A percentile compares a stretch with the other conserved stretches of the same genome.
phyloP scores from a whole-genome alignment of 2,888 invertebrate species.

The Selenia dentaria region DNA sequence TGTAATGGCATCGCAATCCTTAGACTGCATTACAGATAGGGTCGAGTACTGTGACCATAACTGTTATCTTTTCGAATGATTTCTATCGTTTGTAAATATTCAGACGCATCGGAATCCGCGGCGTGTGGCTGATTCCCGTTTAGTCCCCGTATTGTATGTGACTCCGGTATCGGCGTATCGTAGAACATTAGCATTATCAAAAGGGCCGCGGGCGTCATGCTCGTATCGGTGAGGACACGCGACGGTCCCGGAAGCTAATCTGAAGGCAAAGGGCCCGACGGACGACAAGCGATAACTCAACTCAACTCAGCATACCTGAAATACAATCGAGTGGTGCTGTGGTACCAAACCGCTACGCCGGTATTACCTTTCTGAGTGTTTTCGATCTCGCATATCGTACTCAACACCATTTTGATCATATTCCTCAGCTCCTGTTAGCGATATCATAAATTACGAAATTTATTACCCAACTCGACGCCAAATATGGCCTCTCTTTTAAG shows the following conservation, averaged over 20 bases:
- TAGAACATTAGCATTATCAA: constrained; percentile 80
- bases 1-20: constrained; percentile 30
- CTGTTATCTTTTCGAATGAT: constrained; percentile 58
- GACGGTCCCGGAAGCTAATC: constrained; percentile 74
- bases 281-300: constrained; percentile 75
- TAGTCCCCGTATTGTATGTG: constrained; percentile 71
- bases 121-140: constrained; percentile 65
- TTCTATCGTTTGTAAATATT: constrained; percentile 56
- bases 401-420: constrained; percentile 40
- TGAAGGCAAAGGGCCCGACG: constrained; percentile 76
- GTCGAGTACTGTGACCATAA: constrained; percentile 54
- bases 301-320: constrained; percentile 71
- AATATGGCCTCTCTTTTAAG: constrained; percentile 14
- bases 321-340: constrained; percentile 76
- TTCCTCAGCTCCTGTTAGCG: constrained; percentile 24
- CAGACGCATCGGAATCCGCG: constrained; percentile 55
- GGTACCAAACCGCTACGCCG: constrained; percentile 56
- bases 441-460: constrained; percentile 30
- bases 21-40: constrained; percentile 36
- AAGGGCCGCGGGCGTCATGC: constrained; percentile 77
- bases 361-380: constrained; percentile 56
- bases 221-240: constrained; percentile 74
- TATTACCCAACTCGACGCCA: constrained; percentile 17
- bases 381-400: constrained; percentile 37
- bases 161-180: constrained; percentile 70